A percentile compares a stretch with the other conserved stretches of the same genome.
Conservation (phyloP, 2,797 vertebrate species). For the Cirrhinus molitorella region DNA sequence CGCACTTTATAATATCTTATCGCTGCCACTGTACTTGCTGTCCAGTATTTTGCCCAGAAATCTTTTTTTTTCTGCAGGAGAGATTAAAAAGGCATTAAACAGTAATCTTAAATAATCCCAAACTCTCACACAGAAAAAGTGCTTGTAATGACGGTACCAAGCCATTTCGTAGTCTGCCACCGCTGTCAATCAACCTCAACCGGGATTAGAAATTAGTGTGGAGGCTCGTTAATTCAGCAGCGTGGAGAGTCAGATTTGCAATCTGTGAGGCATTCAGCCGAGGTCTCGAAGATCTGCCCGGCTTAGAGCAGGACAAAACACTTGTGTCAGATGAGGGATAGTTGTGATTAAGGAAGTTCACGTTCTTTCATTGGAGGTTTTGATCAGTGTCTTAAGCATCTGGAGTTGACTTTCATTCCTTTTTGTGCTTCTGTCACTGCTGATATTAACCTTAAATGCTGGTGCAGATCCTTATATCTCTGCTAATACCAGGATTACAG, state of each 20-base stretch:
- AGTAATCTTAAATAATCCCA: constrained; percentile 98
- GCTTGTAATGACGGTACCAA: constrained; percentile 80
- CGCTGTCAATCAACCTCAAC: constrained; percentile 80
- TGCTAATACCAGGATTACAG: constrained; percentile 59
- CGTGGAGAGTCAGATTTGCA: constrained; percentile 58
- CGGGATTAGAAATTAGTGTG: constrained; percentile 75
- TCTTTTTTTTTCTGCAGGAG: constrained; percentile 88
- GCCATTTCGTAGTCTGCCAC: constrained; percentile 81
- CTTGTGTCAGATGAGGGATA: constrained; percentile 61
- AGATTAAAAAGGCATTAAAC: constrained; percentile 96
- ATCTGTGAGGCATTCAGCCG: constrained; percentile 61
- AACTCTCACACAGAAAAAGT: constrained; percentile 84
- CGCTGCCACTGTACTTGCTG: constrained; percentile 82
- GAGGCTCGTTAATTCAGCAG: constrained; percentile 68
- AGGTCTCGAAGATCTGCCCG: constrained; percentile 52
- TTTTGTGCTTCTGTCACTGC: constrained; percentile 51
- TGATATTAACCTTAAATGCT: constrained; percentile 52
- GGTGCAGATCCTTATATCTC: constrained; percentile 49
- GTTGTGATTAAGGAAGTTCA: constrained; percentile 70
- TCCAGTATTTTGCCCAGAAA: constrained; percentile 86
- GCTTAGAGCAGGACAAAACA: constrained; percentile 64
- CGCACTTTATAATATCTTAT: constrained; percentile 84
- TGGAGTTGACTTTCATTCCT: constrained; percentile 48
- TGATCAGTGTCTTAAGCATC: constrained; percentile 61
- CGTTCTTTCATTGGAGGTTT: constrained; percentile 59